Conservation (phyloP, 2,797 vertebrate genomes). For the Rhinoraja longicauda region DNA sequence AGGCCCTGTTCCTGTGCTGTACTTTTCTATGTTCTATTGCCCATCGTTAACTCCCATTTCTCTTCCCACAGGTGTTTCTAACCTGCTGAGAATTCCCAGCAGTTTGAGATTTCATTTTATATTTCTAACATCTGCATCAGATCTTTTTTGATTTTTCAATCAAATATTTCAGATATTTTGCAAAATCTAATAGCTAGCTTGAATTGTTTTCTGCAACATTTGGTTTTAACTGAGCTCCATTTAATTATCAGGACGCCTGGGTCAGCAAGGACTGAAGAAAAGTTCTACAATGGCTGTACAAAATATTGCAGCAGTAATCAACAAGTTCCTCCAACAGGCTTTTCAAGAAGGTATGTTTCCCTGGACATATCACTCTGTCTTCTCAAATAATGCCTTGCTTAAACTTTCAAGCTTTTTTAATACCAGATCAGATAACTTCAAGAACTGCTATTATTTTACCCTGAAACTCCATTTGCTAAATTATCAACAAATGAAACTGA, state of each 20-base stretch:
- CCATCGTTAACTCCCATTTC: too few species aligned
- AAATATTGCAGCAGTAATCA: constrained; percentile 76
- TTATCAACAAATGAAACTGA: not conserved
- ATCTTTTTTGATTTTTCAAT: not conserved
- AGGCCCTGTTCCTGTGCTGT: too few species aligned
- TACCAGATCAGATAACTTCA: not conserved
- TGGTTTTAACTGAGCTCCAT: not conserved
- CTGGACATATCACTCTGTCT: not conserved
- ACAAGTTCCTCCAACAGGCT: constrained; percentile 75
- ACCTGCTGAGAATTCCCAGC: too few species aligned
- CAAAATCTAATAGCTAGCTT: not conserved
- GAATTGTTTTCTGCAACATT: not conserved
- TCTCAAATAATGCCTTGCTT: not conserved
- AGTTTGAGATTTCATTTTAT: too few species aligned
- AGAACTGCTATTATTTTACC: not conserved
- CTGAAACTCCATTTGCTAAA: not conserved
- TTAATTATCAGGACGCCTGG: constrained; percentile 66
- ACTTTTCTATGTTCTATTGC: too few species aligned
- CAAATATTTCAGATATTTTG: not conserved
- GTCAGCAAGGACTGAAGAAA: constrained; percentile 82
- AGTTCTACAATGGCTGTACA: constrained; percentile 65
- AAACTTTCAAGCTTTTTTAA: not conserved
- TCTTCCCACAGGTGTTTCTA: too few species aligned
- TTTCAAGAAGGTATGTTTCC: constrained; percentile 76
- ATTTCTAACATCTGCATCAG: too few species aligned